Base-by-base conservation (phyloP, 2,888 invertebrate genomes). In the Scaptomyza caliginosa region DNA sequence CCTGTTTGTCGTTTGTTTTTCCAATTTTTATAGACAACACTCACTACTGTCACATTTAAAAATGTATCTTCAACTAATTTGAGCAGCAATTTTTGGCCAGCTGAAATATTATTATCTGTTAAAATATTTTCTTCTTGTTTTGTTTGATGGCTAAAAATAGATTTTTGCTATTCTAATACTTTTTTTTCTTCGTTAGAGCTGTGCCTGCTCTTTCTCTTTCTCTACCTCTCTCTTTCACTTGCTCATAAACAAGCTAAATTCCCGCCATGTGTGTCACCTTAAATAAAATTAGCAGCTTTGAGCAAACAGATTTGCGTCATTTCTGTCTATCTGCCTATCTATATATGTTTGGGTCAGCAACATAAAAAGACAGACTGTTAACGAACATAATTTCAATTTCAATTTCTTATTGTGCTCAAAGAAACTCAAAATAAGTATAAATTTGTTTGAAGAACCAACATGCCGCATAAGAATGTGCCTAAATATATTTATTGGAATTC, bases 21-120 rank as follows among this genome's bases (percentile, higher is more conserved):
- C 65, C 78, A 79, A 76, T 67, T 55, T 40, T 69, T 73, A 71
- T 73, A 70, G 63, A 45, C 65, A 67, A 74, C 64, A 81, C 81
- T 81, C 89, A 89, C 89, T 88, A 89, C 89, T 85, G 90, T 89
- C 90, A 89, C 90, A 86, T 88, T 89, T 86, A 86, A 75, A 89
- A 88, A 89, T 88, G 88, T 89, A 86, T 86, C 81, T 77, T 73
- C 86, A 88, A 90, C 90, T 90, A 79, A 87, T 77, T 78, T 79
- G 82, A 80, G 71, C 52, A 82, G 52, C 63, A 73, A 52, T 69
- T 76, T 80, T 80, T 86, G 86, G 70, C 64, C 67, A 58, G 69
- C 67, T 67, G 59, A 77, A 68, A 73, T 69, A 69, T 66, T 79
- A 66, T 72, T 76, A 69, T 58, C 48, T n/a, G 45, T 11, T 43